Conservation (phyloP, 1,140 invertebrate species). For the Triops cancriformis region DNA sequence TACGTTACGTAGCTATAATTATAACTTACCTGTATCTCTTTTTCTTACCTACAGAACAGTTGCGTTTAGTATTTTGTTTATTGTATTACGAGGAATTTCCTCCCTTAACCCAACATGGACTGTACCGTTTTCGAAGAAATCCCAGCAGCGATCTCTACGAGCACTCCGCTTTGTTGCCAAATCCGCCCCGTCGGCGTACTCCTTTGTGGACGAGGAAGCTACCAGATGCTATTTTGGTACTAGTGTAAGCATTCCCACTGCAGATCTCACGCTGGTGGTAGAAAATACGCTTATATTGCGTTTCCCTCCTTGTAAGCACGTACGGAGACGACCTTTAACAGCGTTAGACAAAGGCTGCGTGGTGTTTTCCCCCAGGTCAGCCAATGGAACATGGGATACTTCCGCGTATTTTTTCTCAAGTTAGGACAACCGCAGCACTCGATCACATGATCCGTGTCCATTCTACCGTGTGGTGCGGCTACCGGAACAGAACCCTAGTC, state of each 20-base stretch:
- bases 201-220: constrained; percentile 66
- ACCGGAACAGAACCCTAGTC: constrained; percentile 90
- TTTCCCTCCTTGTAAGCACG: constrained; percentile 47
- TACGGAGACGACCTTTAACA: constrained; percentile 83
- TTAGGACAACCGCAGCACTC: constrained; percentile 87
- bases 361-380: constrained; percentile 77
- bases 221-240: constrained; percentile 52
- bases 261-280: no score
- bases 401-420: constrained; percentile 83
- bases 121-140: not conserved
- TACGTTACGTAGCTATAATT: no score
- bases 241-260: constrained; percentile 59
- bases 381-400: constrained; percentile 89
- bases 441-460: constrained; percentile 76
- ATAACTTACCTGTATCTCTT: no score
- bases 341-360: constrained; percentile 93
- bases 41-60: no score
- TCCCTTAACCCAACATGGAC: not conserved
- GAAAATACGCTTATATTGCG: no score
- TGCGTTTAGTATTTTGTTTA: not conserved
- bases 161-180: constrained; percentile 68
- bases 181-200: constrained; percentile 68
- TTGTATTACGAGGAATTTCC: not conserved
- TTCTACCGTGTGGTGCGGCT: constrained; percentile 93
- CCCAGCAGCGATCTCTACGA: constrained; percentile 71